Evolutionary conservation across 2,797 vertebrate species (phyloP).

Genomic region (Chloroceryle amazona): DNA sequence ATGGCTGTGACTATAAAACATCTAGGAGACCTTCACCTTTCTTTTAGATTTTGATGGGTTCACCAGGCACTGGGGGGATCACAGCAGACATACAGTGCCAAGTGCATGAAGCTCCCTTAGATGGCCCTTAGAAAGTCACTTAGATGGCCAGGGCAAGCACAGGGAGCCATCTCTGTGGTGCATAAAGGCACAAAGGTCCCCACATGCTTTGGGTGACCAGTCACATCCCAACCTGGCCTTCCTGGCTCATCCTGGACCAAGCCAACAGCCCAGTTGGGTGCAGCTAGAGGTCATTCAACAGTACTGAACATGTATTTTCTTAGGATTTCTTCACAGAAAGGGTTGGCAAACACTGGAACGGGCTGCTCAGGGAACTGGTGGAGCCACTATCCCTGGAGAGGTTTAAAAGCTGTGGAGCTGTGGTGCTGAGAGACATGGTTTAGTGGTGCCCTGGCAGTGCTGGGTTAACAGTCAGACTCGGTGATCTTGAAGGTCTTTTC

Average conservation of each 20-base stretch:
- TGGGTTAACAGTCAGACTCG: not conserved
- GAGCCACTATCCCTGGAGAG: not conserved
- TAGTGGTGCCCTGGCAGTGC: not conserved
- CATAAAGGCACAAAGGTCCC: not conserved
- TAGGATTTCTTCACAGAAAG: not conserved
- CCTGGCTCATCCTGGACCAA: not conserved
- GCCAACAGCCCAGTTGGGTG: fast-evolving
- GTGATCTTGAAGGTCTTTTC: not conserved
- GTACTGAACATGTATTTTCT: not conserved
- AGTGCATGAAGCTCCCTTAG: not conserved
- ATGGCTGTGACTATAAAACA: fast-evolving
- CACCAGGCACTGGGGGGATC: not conserved
- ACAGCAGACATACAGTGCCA: fast-evolving
- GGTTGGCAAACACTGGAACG: not conserved
- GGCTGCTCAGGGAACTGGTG: not conserved
- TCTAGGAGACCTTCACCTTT: not conserved
- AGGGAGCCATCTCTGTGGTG: fast-evolving
- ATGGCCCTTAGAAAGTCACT: not conserved
- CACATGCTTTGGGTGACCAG: fast-evolving
- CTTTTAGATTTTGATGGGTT: not conserved
- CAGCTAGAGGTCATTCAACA: not conserved
- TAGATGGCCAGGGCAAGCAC: fast-evolving
- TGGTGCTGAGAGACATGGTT: not conserved
- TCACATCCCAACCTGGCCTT: not conserved
- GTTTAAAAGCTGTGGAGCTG: not conserved